phyloP scores from a whole-genome alignment of 2,113 vertebrate species.

The Myrmecophaga tridactyla region DNA sequence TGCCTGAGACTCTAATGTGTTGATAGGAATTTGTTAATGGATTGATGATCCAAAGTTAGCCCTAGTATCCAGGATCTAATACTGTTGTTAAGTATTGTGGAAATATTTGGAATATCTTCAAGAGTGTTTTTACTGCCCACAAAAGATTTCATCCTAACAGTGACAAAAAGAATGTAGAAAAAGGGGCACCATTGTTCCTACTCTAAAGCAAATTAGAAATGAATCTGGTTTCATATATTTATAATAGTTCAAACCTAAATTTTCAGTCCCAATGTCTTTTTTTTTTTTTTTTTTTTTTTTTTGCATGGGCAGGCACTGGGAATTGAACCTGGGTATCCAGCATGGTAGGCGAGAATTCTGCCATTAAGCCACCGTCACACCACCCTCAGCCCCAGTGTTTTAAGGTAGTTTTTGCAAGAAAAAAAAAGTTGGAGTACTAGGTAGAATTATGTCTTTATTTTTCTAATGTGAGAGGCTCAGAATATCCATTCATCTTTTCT shows the following conservation, averaged over 20 bases:
- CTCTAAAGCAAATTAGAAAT: neutral
- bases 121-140: neutral
- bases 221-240: neutral
- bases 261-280: neutral
- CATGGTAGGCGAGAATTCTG: too few relatives aligned
- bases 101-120: conserved; percentile 51
- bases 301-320: too few relatives aligned
- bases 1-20: conserved; percentile 42
- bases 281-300: too few relatives aligned
- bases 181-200: neutral
- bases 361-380: too few relatives aligned
- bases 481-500: neutral
- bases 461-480: neutral
- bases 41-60: conserved; percentile 33
- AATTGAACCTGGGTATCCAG: too few relatives aligned
- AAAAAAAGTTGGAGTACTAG: neutral
- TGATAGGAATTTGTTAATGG: conserved; percentile 48
- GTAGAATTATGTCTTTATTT: neutral
- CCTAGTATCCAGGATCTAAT: conserved; percentile 14
- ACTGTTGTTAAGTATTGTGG: conserved; percentile 23
- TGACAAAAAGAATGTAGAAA: conserved; percentile 28
- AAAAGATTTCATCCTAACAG: conserved; percentile 34
- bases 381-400: neutral
- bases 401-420: neutral
- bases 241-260: neutral